Conservation (phyloP, 2,888 invertebrate species). For the Eutolmus rufibarbis region DNA sequence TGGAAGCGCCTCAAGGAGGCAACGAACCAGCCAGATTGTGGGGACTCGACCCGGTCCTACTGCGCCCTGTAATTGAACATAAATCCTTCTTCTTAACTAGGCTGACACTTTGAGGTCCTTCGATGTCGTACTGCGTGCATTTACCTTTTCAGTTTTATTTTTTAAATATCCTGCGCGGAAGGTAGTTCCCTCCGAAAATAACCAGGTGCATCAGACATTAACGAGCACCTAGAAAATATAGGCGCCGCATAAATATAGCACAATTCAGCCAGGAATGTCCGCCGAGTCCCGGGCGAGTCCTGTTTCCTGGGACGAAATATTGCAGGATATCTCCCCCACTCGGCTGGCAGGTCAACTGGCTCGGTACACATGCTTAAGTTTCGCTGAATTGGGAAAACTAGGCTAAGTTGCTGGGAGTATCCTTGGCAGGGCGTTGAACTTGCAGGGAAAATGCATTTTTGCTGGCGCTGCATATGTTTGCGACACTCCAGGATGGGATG, state of each 20-base stretch:
- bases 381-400: conserved; percentile 28
- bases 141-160: neutral
- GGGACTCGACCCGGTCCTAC: neutral
- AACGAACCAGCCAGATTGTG: neutral
- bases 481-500: neutral
- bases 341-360: conserved; percentile 6
- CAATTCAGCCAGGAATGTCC: neutral
- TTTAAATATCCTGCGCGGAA: neutral
- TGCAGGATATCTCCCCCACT: neutral
- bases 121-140: neutral
- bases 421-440: conserved; percentile 29
- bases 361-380: conserved; percentile 8
- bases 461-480: conserved; percentile 10
- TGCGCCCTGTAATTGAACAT: neutral
- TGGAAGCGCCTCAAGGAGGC: neutral
- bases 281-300: neutral
- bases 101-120: neutral
- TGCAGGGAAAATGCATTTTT: conserved; percentile 3
- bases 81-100: neutral
- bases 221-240: neutral
- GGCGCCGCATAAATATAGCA: neutral
- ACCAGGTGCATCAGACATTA: neutral
- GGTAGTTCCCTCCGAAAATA: neutral
- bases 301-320: neutral
- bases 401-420: conserved; percentile 36